Evolutionary conservation across 2,888 invertebrate genomes (phyloP).

Genomic region (Biston betularia): DNA sequence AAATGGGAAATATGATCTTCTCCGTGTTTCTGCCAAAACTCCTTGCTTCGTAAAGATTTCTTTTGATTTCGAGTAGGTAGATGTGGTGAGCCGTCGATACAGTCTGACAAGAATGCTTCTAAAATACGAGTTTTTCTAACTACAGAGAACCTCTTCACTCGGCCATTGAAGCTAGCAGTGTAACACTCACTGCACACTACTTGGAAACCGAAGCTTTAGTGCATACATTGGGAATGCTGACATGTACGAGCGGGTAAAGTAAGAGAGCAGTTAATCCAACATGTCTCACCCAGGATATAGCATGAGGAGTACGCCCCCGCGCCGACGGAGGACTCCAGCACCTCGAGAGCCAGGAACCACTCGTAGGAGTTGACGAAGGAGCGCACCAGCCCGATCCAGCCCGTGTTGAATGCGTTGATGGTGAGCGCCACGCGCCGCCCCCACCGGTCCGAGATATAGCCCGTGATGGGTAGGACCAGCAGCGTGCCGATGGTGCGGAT

Average conservation of each 20-base stretch:
- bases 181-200: too few relatives aligned
- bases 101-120: too few relatives aligned
- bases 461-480: constrained; percentile 89
- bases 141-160: not conserved
- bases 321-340: constrained; percentile 89
- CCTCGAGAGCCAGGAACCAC: constrained; percentile 90
- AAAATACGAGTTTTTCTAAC: not conserved
- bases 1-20: too few relatives aligned
- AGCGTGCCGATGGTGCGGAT: constrained; percentile 90
- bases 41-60: too few relatives aligned
- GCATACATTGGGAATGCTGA: not conserved
- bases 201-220: not conserved
- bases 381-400: constrained; percentile 88
- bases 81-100: too few relatives aligned
- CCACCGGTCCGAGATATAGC: constrained; percentile 91
- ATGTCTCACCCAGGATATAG: constrained; percentile 89
- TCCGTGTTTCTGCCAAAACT: too few relatives aligned
- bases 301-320: constrained; percentile 90
- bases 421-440: constrained; percentile 88
- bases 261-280: too few relatives aligned
- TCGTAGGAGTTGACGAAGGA: constrained; percentile 90
- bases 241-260: not conserved
- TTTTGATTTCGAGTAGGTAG: too few relatives aligned
- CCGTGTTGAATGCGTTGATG: constrained; percentile 87
- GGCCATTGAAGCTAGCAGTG: too few relatives aligned